Base-by-base conservation (phyloP, 2,888 invertebrate genomes). In the Chloroclysta siterata region DNA sequence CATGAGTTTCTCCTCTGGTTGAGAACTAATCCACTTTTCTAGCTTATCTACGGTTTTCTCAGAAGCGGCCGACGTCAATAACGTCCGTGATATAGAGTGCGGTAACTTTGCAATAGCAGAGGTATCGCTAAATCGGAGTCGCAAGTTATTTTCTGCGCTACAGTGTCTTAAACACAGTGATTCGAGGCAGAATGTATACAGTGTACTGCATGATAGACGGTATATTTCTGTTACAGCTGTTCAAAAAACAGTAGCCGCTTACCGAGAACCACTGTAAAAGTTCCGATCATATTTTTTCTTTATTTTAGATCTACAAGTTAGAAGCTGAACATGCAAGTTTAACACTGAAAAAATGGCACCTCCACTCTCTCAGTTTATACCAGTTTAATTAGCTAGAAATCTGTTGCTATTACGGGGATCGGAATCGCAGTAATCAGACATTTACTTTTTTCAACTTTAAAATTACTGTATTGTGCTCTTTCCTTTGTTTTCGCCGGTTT, bases 21-120 rank as follows among this genome's bases (percentile, higher is more conserved):
- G 22, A 39, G 44, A 51, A 47, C 11, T 61, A 60, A 61, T 61
- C 55, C 52, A 61, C 61, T 61, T 51, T 55, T 15, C 22, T 39
- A 54, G 53, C 28, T 48, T n/a, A 48, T 22, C 28, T n/a, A 22
- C 11, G 28, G 29, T n/a, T 48, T 13, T n/a, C 22, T 48, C 0
- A 48, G 6, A n/a, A 48, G 28, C 48, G n/a, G n/a, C 11, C 15
- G 22, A 47, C 47, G 47, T 47, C 10, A 46, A 15, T 42, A 2
- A 15, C 36, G 36, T 11, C 11, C 36, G 36, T 39, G 1, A 11
- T 8, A 8, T 5, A 7, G 33, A 6, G 22, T 33, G 33, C 8
- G 33, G 33, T 33, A 33, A 33, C 33, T 33, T 33, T 33, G 8
- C 22, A 22, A 22, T 22, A 22, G 22, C 22, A 22, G 3, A 22